These are phyloP conservation scores for Nicator chloris DNA, from an alignment of 2,113 vertebrate species.

Conservation along the genomic window DNA sequence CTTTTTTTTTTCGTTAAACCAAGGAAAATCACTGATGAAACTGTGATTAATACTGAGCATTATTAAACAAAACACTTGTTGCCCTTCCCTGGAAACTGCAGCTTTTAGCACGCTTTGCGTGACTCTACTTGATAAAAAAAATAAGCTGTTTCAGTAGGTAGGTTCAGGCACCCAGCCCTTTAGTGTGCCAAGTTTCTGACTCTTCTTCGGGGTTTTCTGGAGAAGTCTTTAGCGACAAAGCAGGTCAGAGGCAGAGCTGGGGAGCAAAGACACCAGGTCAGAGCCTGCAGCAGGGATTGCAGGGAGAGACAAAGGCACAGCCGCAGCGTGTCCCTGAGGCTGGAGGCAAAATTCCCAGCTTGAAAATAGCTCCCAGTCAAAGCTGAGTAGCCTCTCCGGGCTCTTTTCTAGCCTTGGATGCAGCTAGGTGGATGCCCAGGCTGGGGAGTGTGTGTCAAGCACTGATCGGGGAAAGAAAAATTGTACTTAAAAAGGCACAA, in stretches of 20 bases:
- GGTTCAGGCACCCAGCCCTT: neutral
- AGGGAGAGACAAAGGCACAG: neutral
- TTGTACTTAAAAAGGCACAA: neutral
- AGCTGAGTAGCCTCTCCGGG: neutral
- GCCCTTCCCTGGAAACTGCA: neutral
- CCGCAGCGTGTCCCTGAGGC: accelerated
- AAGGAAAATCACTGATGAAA: neutral
- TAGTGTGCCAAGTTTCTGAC: neutral
- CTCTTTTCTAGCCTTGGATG: neutral
- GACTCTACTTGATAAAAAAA: neutral
- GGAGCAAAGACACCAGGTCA: neutral
- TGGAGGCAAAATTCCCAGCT: neutral
- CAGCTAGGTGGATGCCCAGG: neutral
- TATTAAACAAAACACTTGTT: neutral
- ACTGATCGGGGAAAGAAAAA: neutral
- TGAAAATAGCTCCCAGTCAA: neutral
- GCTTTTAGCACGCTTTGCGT: neutral
- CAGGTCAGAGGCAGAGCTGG: neutral
- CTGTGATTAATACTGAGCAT: neutral
- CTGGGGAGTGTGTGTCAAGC: accelerated
- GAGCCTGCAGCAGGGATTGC: neutral
- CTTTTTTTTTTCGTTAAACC: neutral
- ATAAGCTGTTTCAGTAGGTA: neutral
- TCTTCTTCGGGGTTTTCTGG: neutral
- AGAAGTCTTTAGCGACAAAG: neutral